A percentile compares a stretch with the other conserved stretches of the same genome.
Evolutionary conservation across 2,888 invertebrate species (phyloP).

Genomic region (Thecophora atra): DNA sequence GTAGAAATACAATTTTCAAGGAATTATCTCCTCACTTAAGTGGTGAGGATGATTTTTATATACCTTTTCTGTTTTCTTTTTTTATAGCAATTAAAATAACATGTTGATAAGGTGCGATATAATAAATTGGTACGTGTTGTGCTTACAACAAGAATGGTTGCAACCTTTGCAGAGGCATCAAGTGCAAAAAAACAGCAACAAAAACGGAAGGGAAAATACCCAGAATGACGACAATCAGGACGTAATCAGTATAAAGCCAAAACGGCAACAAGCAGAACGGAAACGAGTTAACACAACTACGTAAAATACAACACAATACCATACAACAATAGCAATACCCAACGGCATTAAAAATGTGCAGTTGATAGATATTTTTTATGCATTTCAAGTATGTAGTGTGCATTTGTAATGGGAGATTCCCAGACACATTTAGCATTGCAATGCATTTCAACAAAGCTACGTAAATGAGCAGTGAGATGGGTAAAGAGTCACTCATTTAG

Average conservation of each 20-base stretch:
- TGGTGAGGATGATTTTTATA: too few species aligned
- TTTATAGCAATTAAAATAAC: too few species aligned
- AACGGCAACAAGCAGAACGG: background rate
- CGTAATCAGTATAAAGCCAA: slow-evolving; percentile 20
- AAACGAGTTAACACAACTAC: slow-evolving; percentile 30
- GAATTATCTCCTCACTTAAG: too few species aligned
- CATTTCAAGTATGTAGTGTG: slow-evolving; percentile 15
- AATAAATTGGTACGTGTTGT: too few species aligned
- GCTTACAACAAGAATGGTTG: too few species aligned
- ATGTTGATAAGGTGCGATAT: too few species aligned
- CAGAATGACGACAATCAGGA: slow-evolving; percentile 26
- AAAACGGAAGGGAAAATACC: background rate
- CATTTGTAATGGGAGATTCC: slow-evolving; percentile 37
- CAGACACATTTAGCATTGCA: slow-evolving; percentile 43
- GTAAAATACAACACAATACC: slow-evolving; percentile 42
- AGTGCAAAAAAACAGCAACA: too few species aligned
- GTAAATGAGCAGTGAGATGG: background rate
- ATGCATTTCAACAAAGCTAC: slow-evolving; percentile 26
- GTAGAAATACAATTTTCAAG: too few species aligned
- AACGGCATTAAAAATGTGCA: background rate
- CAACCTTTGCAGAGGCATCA: too few species aligned
- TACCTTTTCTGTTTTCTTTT: too few species aligned
- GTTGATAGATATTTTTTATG: slow-evolving; percentile 8
- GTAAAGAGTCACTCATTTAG: slow-evolving; percentile 23
- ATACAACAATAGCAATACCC: slow-evolving; percentile 26